These are phyloP conservation scores for Mylabris phalerata DNA, from an alignment of 1,140 invertebrate species.

Conservation along the genomic window DNA sequence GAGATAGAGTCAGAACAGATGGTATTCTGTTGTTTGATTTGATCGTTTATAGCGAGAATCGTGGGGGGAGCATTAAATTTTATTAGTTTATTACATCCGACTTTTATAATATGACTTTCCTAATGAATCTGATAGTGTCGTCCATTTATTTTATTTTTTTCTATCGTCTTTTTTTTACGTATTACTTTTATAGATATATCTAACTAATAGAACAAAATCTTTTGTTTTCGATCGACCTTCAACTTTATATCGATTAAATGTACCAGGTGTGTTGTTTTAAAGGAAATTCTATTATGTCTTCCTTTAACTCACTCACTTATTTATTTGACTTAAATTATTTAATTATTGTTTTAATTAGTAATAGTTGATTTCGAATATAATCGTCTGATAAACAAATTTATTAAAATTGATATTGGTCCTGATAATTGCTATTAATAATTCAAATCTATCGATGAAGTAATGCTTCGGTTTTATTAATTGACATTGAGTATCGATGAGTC, in stretches of 20 bases:
- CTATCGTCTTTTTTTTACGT: too few relatives aligned
- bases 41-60: neutral
- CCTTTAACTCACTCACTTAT: too few relatives aligned
- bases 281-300: too few relatives aligned
- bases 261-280: too few relatives aligned
- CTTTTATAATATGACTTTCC: constrained; percentile 10
- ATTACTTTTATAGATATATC: too few relatives aligned
- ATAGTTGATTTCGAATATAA: too few relatives aligned
- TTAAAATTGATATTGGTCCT: neutral
- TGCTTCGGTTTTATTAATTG: constrained; percentile 7
- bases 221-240: too few relatives aligned
- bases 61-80: constrained; percentile 19
- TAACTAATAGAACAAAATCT: too few relatives aligned
- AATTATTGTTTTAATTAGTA: too few relatives aligned
- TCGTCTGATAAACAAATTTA: too few relatives aligned
- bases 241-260: too few relatives aligned
- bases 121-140: constrained; percentile 18
- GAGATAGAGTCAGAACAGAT: constrained; percentile 9
- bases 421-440: constrained; percentile 13
- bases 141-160: neutral
- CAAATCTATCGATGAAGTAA: constrained; percentile 15
- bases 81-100: constrained; percentile 21
- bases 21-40: constrained; percentile 14
- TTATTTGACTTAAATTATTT: too few relatives aligned
- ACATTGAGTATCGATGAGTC: constrained; percentile 4